phyloP scores from a whole-genome alignment of 1,140 invertebrate genomes.

The Subanguina moxae region DNA sequence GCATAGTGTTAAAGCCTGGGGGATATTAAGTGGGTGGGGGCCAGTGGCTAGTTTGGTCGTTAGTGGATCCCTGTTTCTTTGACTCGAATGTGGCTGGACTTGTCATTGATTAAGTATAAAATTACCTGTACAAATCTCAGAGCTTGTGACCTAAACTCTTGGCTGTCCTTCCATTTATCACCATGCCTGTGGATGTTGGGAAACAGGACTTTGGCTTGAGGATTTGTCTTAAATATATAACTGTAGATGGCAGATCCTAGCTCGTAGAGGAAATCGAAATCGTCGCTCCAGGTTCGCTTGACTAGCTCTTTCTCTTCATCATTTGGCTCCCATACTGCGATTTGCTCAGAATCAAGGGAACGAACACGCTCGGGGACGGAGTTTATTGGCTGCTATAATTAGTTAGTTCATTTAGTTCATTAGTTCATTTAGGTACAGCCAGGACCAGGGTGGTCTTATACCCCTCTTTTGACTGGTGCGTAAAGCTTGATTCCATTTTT shows the following conservation, averaged over 20 bases:
- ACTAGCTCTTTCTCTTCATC: slow-evolving; percentile 22
- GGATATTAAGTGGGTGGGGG: too few species aligned
- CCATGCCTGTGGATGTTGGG: slow-evolving; percentile 54
- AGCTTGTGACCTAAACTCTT: slow-evolving; percentile 53
- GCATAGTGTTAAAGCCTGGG: too few species aligned
- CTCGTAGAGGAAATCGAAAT: slow-evolving; percentile 58
- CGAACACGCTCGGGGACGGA: background rate
- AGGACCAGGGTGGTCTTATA: too few species aligned
- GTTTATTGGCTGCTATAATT: too few species aligned
- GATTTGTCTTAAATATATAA: slow-evolving; percentile 56
- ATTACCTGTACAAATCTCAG: slow-evolving; percentile 55
- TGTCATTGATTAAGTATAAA: background rate
- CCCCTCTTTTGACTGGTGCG: too few species aligned
- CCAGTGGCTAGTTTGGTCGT: too few species aligned
- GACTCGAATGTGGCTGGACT: background rate
- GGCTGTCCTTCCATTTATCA: slow-evolving; percentile 45
- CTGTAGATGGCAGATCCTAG: slow-evolving; percentile 49
- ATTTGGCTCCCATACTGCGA: slow-evolving; percentile 16
- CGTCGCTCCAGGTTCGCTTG: slow-evolving; percentile 56
- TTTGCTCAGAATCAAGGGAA: slow-evolving; percentile 12
- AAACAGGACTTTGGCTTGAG: slow-evolving; percentile 53
- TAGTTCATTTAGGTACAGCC: too few species aligned
- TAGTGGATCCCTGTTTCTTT: slow-evolving; percentile 1
- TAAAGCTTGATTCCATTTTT: too few species aligned
- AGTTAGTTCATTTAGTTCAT: too few species aligned